phyloP scores from a whole-genome alignment of 92 coral and sea anemone genomes.

The Heliopora coerulea region DNA sequence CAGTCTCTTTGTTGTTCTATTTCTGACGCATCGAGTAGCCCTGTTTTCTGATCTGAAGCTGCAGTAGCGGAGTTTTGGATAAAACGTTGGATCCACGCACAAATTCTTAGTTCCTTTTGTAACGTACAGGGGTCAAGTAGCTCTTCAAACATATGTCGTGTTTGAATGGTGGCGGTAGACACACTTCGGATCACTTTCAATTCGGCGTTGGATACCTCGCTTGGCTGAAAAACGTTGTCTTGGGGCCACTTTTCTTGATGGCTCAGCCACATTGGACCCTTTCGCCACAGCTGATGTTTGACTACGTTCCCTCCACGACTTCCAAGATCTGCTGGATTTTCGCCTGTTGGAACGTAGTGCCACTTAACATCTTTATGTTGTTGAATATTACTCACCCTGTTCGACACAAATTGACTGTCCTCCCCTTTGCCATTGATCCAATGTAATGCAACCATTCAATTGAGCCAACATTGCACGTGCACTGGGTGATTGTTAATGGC shows the following conservation, averaged over 20 bases:
- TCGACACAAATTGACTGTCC: constrained; percentile 12
- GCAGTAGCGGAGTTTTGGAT: constrained; percentile 10
- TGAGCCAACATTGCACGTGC: constrained; percentile 5
- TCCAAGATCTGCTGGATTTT: no score
- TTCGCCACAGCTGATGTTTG: neutral
- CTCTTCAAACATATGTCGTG: constrained; percentile 9
- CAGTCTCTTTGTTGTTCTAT: constrained; percentile 22
- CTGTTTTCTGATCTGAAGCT: neutral
- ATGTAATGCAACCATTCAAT: neutral
- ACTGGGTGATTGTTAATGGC: neutral
- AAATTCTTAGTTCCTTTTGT: constrained; percentile 3
- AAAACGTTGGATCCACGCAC: constrained; percentile 42
- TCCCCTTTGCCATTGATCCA: constrained; percentile 17
- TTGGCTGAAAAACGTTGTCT: neutral
- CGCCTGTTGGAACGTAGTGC: no score
- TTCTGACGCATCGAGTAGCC: constrained; percentile 32
- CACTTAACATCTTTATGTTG: constrained; percentile 3
- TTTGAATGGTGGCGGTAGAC: neutral
- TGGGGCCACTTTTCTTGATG: no score
- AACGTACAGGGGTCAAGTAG: neutral
- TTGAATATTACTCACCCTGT: constrained; percentile 13
- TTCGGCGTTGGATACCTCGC: neutral
- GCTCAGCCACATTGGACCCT: no score
- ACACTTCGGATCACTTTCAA: neutral
- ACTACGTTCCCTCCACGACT: constrained; percentile 2